Evolutionary conservation across 1,140 invertebrate genomes (phyloP).

Genomic region (Trichonephila clavipes): DNA sequence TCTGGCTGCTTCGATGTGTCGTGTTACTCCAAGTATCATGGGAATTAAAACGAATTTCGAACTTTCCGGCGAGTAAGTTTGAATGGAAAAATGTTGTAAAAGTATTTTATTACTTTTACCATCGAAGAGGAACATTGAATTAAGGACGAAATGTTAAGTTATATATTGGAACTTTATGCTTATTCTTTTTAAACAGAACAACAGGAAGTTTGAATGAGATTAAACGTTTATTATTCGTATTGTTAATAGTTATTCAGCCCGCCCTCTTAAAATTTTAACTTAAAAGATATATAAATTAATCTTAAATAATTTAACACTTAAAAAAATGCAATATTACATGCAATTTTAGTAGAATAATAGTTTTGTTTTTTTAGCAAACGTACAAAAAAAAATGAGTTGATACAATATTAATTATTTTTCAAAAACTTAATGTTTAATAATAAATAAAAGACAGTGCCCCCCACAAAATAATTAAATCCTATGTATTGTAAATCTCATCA

Average conservation of each 20-base stretch:
- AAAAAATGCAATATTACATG: not conserved
- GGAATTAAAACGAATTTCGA: not conserved
- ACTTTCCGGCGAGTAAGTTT: not conserved
- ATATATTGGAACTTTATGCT: not conserved
- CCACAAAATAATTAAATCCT: no score
- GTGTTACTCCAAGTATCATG: not conserved
- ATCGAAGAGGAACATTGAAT: not conserved
- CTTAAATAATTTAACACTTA: not conserved
- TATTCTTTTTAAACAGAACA: not conserved
- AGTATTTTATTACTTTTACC: not conserved
- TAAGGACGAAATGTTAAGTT: not conserved
- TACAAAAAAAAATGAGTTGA: no score
- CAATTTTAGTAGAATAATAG: no score
- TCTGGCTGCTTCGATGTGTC: not conserved
- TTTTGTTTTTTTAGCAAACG: no score
- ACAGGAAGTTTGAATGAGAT: not conserved
- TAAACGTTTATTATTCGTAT: no score
- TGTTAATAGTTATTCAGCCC: no score
- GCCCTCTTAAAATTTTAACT: no score
- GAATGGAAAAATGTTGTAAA: not conserved
- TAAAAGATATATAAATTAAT: no score
- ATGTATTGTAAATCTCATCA: no score
- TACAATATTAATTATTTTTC: no score
- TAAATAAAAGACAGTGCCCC: no score
- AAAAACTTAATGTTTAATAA: no score